Conservation (phyloP, 2,888 invertebrate species). For the Ptychoptera albimana region DNA sequence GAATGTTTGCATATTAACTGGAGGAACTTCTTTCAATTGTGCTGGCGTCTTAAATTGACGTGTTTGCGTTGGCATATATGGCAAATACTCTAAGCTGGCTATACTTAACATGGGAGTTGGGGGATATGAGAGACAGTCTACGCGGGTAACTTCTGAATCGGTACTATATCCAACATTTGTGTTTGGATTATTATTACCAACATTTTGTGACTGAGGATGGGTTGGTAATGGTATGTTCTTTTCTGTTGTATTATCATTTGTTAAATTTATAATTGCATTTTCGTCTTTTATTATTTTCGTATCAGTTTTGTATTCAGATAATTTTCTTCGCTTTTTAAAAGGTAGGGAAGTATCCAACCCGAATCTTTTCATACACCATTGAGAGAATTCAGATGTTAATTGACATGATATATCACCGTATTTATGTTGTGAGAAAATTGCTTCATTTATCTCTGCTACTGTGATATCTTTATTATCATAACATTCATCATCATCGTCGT, state of each 20-base stretch:
- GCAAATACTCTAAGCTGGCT: conserved; percentile 11
- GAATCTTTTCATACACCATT: not conserved
- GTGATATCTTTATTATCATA: no score
- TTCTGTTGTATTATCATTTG: conserved; percentile 3
- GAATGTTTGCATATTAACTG: conserved; percentile 9
- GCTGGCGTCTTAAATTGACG: conserved; percentile 10
- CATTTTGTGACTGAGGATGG: not conserved
- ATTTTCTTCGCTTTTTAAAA: conserved; percentile 11
- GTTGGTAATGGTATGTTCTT: not conserved
- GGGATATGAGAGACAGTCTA: conserved; percentile 9
- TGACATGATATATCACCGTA: no score
- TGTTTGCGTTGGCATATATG: not conserved
- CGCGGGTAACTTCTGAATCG: not conserved
- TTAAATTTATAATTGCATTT: conserved; percentile 5
- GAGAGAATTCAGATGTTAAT: no score
- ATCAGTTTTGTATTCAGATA: conserved; percentile 9
- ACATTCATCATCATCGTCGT: no score
- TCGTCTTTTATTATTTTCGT: conserved; percentile 8
- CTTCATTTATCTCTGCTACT: no score
- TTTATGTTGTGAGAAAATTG: no score
- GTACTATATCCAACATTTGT: not conserved
- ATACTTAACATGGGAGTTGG: conserved; percentile 12
- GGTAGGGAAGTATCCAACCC: conserved; percentile 10
- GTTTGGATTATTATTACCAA: conserved; percentile 1
- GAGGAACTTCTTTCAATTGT: conserved; percentile 9